A percentile compares a stretch with the other conserved stretches of the same genome.
Evolutionary conservation across 2,888 invertebrate species (phyloP).

Genomic region (Magallana nippona): DNA sequence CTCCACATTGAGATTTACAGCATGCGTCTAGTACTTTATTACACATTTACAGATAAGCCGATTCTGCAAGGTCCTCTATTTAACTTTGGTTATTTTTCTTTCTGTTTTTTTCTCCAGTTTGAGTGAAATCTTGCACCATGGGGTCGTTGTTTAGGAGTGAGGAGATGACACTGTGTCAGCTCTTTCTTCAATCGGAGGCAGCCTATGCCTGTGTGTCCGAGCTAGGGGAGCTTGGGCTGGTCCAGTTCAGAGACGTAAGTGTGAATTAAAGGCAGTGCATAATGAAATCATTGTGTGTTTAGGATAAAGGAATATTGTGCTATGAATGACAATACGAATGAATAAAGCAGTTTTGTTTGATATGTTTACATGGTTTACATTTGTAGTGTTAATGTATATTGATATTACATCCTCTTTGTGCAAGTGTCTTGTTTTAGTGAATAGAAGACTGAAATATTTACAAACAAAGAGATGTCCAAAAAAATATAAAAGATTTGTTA

Average conservation of each 20-base stretch:
- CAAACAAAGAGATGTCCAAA: not conserved
- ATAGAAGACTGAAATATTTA: not conserved
- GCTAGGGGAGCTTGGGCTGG: conserved; percentile 94
- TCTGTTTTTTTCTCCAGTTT: not conserved
- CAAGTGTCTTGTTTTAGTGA: no score
- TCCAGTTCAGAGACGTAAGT: conserved; percentile 96
- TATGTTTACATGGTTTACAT: not conserved
- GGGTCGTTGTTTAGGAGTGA: conserved; percentile 93
- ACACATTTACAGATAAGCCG: no score
- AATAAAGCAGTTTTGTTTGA: no score
- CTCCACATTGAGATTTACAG: no score
- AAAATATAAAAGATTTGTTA: not conserved
- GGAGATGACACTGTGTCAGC: conserved; percentile 98
- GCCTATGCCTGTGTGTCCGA: conserved; percentile 95
- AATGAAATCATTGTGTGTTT: not conserved
- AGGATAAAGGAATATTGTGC: no score
- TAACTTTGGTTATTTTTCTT: no score
- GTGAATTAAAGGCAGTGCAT: not conserved
- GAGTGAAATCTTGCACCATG: conserved; percentile 56
- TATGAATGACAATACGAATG: no score
- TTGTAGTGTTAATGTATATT: no score
- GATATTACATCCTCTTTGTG: not conserved
- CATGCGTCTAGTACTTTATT: no score
- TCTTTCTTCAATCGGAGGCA: conserved; percentile 97
- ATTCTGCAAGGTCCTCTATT: no score